A percentile compares a stretch with the other conserved stretches of the same genome.
Conservation (phyloP, 1,140 invertebrate species). For the Acromyrmex echinatior region DNA sequence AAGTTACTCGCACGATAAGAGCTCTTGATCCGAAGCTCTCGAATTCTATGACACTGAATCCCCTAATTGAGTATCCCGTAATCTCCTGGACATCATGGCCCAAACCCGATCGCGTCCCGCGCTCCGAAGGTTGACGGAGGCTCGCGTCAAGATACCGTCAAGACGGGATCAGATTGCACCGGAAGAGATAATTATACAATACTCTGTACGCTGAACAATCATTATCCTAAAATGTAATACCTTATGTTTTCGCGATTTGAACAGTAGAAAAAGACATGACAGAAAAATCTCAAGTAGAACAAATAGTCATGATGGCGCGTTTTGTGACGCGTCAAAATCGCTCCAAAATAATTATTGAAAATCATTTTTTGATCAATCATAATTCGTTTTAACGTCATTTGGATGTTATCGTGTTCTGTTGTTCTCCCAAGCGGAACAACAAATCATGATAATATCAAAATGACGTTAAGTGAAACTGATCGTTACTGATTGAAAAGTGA, state of each 20-base stretch:
- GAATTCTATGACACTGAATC: slow-evolving; percentile 79
- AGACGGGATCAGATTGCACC: slow-evolving; percentile 58
- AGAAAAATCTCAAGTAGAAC: too few species aligned
- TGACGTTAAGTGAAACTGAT: too few species aligned
- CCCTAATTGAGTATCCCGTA: slow-evolving; percentile 78
- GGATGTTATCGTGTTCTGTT: too few species aligned
- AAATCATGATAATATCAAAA: too few species aligned
- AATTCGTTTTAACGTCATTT: too few species aligned
- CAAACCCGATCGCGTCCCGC: slow-evolving; percentile 65
- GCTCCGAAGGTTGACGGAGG: neutral
- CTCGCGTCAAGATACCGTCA: slow-evolving; percentile 22
- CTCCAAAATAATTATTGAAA: too few species aligned
- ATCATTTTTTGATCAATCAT: too few species aligned
- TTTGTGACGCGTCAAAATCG: too few species aligned
- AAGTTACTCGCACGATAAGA: slow-evolving; percentile 76
- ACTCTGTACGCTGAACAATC: neutral
- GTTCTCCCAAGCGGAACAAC: too few species aligned
- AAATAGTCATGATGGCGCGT: too few species aligned
- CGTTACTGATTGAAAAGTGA: too few species aligned
- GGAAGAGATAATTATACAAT: neutral
- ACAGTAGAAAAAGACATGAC: too few species aligned
- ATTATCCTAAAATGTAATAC: neutral
- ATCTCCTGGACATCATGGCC: slow-evolving; percentile 75
- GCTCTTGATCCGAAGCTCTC: slow-evolving; percentile 76
- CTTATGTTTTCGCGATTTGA: neutral